Percentiles rank a stretch among this genome's conserved stretches.
These are phyloP conservation scores for Acanthisitta chloris DNA, from an alignment of 2,113 vertebrate species.

Conservation along the genomic window DNA sequence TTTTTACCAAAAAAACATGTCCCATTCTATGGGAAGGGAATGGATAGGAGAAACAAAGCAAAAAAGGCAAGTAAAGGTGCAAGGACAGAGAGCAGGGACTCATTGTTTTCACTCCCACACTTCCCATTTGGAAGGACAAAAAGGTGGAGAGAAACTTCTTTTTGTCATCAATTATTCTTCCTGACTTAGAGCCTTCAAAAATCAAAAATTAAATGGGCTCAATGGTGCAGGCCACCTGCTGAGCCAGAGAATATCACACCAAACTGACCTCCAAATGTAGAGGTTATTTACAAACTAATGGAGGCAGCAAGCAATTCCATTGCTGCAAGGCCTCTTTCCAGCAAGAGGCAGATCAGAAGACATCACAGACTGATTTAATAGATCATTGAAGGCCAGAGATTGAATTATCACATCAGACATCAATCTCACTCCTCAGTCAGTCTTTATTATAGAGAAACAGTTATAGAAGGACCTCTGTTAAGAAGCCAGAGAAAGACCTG, in stretches of 20 bases:
- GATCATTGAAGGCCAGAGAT: background rate
- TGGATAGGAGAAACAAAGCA: background rate
- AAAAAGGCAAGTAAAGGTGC: background rate
- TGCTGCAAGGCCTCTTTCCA: conserved; percentile 7
- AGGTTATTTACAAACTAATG: conserved; percentile 52
- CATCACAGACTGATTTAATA: conserved; percentile 43
- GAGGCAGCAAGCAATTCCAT: conserved; percentile 26
- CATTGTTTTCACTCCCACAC: background rate
- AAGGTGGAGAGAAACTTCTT: background rate
- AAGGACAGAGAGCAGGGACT: background rate
- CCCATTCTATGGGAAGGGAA: background rate
- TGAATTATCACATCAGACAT: conserved; percentile 33
- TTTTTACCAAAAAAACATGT: background rate
- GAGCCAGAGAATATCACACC: background rate
- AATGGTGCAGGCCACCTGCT: background rate
- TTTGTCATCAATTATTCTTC: background rate
- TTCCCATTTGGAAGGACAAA: background rate
- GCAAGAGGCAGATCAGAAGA: conserved; percentile 26
- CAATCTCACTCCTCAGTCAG: background rate
- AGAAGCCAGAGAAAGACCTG: background rate
- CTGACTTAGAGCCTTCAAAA: background rate
- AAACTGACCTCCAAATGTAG: conserved; percentile 18
- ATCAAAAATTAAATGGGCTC: background rate
- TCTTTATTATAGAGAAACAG: conserved; percentile 38
- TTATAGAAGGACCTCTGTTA: conserved; percentile 30